phyloP scores from a whole-genome alignment of 2,797 vertebrate genomes.

The Steatocranus sp. region DNA sequence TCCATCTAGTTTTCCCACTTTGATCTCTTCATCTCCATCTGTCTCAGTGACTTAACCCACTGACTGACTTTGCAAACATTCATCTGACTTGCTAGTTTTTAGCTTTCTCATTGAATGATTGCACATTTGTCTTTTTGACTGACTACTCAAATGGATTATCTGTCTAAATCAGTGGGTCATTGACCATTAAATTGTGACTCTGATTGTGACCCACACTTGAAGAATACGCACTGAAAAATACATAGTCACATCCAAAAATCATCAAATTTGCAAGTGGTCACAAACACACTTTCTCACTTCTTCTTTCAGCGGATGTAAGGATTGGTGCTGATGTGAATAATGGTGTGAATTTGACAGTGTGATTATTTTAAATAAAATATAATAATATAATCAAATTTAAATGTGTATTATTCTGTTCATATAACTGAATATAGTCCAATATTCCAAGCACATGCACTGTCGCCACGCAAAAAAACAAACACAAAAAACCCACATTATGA shows the following conservation, averaged over 20 bases:
- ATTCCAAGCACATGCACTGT: neutral
- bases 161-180: neutral
- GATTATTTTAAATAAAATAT: neutral
- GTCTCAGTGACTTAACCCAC: constrained; percentile 50
- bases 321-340: neutral
- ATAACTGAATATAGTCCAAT: neutral
- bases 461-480: neutral
- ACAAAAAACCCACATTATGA: neutral
- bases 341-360: neutral
- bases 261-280: neutral
- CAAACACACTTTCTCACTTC: neutral
- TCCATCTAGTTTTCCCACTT: constrained; percentile 31
- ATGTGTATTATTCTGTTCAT: neutral
- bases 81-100: neutral
- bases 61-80: constrained; percentile 30
- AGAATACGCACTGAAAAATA: neutral
- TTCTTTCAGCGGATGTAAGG: neutral
- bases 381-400: neutral
- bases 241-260: neutral
- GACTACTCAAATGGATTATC: neutral
- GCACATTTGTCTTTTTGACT: neutral
- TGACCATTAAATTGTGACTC: neutral
- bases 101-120: neutral
- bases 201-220: neutral
- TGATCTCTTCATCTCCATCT: constrained; percentile 63